Conservation (phyloP, 2,797 vertebrate species). For the Alcedo atthis region DNA sequence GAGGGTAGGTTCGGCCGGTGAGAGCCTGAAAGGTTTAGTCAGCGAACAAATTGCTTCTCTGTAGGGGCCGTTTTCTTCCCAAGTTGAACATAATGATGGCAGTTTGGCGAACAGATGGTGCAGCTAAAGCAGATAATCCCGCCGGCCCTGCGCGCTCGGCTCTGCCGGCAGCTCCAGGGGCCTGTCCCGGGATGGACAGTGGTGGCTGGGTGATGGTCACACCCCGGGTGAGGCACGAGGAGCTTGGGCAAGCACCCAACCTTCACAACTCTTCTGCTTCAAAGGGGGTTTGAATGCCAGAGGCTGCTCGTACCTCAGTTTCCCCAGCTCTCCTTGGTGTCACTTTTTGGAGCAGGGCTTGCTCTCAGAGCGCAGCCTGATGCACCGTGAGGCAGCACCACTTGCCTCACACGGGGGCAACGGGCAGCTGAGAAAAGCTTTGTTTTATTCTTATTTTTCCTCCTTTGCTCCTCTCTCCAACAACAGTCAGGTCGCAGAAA, state of each 20-base stretch:
- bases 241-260: not conserved
- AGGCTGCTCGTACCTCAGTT: not conserved
- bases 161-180: not conserved
- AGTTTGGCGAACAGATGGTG: constrained; percentile 72
- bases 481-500: not conserved
- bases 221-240: not conserved
- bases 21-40: constrained; percentile 68
- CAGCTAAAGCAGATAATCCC: constrained; percentile 63
- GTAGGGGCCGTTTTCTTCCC: constrained; percentile 69
- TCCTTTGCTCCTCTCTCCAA: not conserved
- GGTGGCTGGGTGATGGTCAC: not conserved
- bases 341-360: not conserved
- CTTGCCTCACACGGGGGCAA: not conserved
- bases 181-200: not conserved
- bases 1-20: not conserved
- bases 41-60: constrained; percentile 76
- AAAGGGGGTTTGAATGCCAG: not conserved
- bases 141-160: not conserved
- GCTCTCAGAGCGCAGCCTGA: not conserved
- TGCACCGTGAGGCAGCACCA: fast-evolving
- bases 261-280: not conserved
- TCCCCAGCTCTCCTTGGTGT: not conserved
- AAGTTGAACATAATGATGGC: constrained; percentile 66
- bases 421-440: not conserved
- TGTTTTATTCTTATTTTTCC: not conserved